phyloP scores from a whole-genome alignment of 30 jellyfish, hydroid and myxozoan species.

The Aurelia aurita complex sp. Pacific region DNA sequence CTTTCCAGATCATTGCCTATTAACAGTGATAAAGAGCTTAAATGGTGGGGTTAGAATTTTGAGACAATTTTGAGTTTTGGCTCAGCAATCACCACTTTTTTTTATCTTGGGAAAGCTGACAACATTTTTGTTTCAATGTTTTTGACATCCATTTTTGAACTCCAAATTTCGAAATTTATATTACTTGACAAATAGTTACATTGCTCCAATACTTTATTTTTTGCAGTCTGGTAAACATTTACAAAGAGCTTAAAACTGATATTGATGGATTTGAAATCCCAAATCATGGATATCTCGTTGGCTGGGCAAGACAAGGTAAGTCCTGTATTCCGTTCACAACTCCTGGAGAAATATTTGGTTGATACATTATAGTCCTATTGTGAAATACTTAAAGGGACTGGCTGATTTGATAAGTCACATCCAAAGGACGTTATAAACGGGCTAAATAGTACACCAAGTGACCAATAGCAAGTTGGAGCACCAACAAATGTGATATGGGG shows the following conservation, averaged over 20 bases:
- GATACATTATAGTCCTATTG: too few relatives aligned
- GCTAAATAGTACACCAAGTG: too few relatives aligned
- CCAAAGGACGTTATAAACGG: too few relatives aligned
- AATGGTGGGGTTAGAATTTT: too few relatives aligned
- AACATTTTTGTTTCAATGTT: neutral
- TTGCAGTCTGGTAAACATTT: conserved; percentile 88
- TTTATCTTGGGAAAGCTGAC: neutral
- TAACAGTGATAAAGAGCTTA: too few relatives aligned
- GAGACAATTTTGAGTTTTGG: neutral
- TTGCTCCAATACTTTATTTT: neutral
- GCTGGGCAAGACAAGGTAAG: conserved; percentile 99
- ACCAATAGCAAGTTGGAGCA: too few relatives aligned
- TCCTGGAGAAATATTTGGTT: too few relatives aligned
- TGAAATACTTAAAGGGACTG: too few relatives aligned
- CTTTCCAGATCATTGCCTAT: too few relatives aligned
- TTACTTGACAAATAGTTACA: neutral
- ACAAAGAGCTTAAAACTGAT: conserved; percentile 87
- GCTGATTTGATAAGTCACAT: too few relatives aligned
- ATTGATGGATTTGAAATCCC: conserved; percentile 92
- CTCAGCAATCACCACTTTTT: neutral
- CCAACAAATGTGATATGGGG: too few relatives aligned
- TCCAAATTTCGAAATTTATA: neutral
- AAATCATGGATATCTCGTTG: conserved; percentile 92
- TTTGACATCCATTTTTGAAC: neutral
- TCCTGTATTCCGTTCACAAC: neutral